Conservation (phyloP, 1,140 invertebrate species). For the Calliphora vicina region DNA sequence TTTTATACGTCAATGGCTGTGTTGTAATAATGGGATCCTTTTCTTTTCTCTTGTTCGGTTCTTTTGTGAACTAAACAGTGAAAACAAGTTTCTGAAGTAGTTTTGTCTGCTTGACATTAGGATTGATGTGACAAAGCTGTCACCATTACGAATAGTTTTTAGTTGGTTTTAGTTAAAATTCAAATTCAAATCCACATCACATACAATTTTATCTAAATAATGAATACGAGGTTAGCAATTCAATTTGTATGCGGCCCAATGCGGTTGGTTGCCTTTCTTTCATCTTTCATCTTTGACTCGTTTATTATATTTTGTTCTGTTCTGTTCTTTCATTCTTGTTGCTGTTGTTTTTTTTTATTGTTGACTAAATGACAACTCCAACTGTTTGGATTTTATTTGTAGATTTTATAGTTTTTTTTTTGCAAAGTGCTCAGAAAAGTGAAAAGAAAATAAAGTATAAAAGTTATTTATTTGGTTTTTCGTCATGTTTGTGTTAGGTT, state of each 20-base stretch:
- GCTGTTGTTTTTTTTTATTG: background rate
- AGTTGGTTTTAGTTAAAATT: background rate
- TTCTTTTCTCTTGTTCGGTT: background rate
- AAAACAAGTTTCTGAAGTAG: background rate
- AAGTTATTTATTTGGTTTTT: too few species aligned
- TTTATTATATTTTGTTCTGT: background rate
- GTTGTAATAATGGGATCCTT: background rate
- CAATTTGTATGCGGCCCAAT: background rate
- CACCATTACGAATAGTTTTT: background rate
- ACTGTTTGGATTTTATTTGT: background rate
- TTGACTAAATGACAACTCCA: background rate
- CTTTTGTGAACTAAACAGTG: background rate
- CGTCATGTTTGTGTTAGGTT: too few species aligned
- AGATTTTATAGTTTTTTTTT: background rate
- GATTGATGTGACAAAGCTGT: constrained; percentile 3
- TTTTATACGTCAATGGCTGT: background rate
- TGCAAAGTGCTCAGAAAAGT: background rate
- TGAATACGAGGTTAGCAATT: constrained; percentile 7
- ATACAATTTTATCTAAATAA: constrained; percentile 1
- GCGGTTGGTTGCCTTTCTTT: background rate
- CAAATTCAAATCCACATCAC: background rate
- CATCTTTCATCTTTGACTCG: background rate
- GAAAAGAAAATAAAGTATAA: background rate
- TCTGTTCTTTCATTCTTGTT: background rate
- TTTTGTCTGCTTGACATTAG: background rate